Evolutionary conservation across 2,113 vertebrate genomes (phyloP), one percentile per base, ranked within the genome.

Genomic region (human): DNA sequence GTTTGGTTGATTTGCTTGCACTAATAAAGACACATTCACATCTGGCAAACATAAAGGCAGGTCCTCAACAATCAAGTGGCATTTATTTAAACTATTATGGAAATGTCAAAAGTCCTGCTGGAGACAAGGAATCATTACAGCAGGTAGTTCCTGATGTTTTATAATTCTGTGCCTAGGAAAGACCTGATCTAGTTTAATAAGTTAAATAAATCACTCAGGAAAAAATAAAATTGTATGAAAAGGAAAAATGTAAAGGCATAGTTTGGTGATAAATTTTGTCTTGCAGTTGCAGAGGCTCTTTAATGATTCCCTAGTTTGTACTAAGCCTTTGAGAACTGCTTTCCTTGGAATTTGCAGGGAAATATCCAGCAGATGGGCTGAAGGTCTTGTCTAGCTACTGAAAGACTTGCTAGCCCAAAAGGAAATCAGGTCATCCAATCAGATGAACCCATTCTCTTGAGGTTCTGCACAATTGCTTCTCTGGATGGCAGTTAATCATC

Each of bases 51-150:
- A 93, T 76, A 83, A 94, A 90, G 45, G 45, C 27, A 40, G 80
- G 48, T 75, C 66, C 45, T 90, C n/a, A 90, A 57, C 38, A 80
- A 50, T 81, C 75, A 93, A 96, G 64, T 96, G 72, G 43, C 88
- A 89, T 96, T 97, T 96, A 92, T 89, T 95, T 94, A 90, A 83
- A 64, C 55, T 94, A 23, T 84, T 85, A 79, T 23, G 82, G 35
- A 95, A 98, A 93, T 96, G 87, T 93, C 52, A 83, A 40, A 92
- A 97, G 89, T 97, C 32, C n/a, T 18, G 18, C 61, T 72, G 78
- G 72, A 96, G 76, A 85, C 2, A 66, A 91, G 72, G 27, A 86
- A 70, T 94, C 48, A 16, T 94, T 81, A 40, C 2, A 88, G 72
- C 12, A 89, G 8, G 20, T 78, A 88, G 73, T 96, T 75, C 73